A percentile compares a stretch with the other conserved stretches of the same genome.
Evolutionary conservation across 2,797 vertebrate species (phyloP).

Genomic region (Rallus crepitans): DNA sequence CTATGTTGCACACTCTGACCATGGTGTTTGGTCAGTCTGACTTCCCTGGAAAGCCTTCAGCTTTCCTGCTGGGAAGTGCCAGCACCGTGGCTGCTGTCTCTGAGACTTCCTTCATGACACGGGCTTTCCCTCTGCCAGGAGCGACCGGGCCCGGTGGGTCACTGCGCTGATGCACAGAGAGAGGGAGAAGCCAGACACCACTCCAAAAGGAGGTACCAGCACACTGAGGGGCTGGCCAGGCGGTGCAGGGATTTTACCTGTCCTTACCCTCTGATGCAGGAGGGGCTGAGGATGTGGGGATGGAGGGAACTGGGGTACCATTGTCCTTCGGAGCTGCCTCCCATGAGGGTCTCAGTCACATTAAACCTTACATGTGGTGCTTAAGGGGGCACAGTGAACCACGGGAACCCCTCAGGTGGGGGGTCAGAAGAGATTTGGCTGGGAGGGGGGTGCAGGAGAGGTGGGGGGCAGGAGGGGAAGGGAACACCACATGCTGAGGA

Average conservation of each 20-base stretch:
- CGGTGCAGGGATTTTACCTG: not conserved
- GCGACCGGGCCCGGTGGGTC: constrained; percentile 93
- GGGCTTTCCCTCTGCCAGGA: constrained; percentile 73
- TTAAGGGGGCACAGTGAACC: not conserved
- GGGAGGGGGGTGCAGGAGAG: not conserved
- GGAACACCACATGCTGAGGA: accelerated
- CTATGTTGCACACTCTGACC: accelerated
- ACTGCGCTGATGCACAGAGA: constrained; percentile 83
- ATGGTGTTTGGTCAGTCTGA: not conserved
- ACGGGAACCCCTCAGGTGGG: not conserved
- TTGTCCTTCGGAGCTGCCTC: not conserved
- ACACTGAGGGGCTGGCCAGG: not conserved
- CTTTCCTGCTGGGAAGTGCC: not conserved
- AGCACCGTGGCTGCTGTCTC: not conserved
- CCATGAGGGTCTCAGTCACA: not conserved
- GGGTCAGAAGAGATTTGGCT: not conserved
- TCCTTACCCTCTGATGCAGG: not conserved
- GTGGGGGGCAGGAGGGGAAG: not conserved
- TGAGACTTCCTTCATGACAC: accelerated
- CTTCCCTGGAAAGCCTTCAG: not conserved
- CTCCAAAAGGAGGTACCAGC: constrained; percentile 83
- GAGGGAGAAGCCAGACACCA: constrained; percentile 35
- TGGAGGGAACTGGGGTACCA: accelerated
- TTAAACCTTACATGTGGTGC: not conserved
- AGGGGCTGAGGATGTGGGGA: not conserved